Evolutionary conservation across 2,888 invertebrate species (phyloP).

Genomic region (Parnassius orleans): DNA sequence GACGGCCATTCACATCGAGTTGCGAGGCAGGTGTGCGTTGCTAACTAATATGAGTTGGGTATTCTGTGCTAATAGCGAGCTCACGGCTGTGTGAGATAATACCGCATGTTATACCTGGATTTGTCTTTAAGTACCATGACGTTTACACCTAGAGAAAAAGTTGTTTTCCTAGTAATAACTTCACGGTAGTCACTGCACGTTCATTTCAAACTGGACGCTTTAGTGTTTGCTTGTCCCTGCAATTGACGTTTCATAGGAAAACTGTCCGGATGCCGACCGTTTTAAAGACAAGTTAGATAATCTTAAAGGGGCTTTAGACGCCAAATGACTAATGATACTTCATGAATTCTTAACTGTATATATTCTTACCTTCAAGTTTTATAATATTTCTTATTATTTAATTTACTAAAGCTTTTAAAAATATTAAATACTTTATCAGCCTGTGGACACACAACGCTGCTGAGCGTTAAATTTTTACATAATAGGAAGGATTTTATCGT

Average conservation of each 20-base stretch:
- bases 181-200: conserved; percentile 8
- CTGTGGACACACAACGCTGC: too few species aligned
- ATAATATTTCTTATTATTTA: too few species aligned
- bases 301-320: conserved; percentile 12
- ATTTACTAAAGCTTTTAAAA: too few species aligned
- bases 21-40: conserved; percentile 61
- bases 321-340: conserved; percentile 2
- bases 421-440: too few species aligned
- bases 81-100: conserved; percentile 35
- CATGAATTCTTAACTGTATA: conserved; percentile 2
- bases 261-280: conserved; percentile 19
- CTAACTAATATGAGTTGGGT: conserved; percentile 34
- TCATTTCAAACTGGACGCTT: conserved; percentile 16
- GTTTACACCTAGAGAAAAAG: conserved; percentile 12
- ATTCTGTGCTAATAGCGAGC: conserved; percentile 40
- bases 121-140: conserved; percentile 20
- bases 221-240: conserved; percentile 18
- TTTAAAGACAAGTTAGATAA: conserved; percentile 22
- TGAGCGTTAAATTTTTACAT: too few species aligned
- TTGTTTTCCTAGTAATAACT: conserved; percentile 9
- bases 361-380: not conserved
- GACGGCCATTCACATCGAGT: conserved; percentile 74
- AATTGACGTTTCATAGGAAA: conserved; percentile 22
- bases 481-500: too few species aligned
- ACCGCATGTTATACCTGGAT: conserved; percentile 15